Base-by-base conservation (phyloP, 2,113 vertebrate genomes). In the Zosterops hypoxanthus region DNA sequence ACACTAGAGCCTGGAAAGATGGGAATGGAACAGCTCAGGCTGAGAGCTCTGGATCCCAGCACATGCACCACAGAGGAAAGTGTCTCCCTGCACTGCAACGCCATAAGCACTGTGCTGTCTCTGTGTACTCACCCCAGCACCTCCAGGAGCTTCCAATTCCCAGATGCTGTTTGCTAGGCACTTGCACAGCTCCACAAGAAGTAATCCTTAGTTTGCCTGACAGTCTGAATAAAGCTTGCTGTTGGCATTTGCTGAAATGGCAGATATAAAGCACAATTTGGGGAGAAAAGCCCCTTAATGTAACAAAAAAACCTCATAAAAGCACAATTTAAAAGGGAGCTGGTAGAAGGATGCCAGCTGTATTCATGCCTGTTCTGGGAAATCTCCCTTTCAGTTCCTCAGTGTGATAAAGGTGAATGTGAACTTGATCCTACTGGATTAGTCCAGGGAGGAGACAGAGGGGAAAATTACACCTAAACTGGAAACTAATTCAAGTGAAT, bases 51-150 rank as follows among this genome's bases (percentile, higher is more conserved):
- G 61, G 9, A 6, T n/a, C 33, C 18, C 47, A 41, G 56, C 9
- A 49, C 0, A 0, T 5, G 16, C 33, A 25, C 4, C 12, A 4
- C 2, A 15, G 53, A 26, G 63, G 26, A 39, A 36, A 10, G 10
- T 10, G 12, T 20, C 7, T 21, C 21, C 49, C 34, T 8, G 24
- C 68, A 5, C 46, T 49, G 26, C 70, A 53, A 3, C 29, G 7
- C 24, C n/a, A 5, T 2, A 4, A 13, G 36, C 1, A 2, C 33
- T 49, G 22, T 29, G 14, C 29, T 47, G n/a, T 42, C 57, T 31
- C 14, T 52, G 52, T 4, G 5, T 42, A 42, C 87, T 88, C 73
- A 39, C 18, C 3, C 1, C 66, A 70, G 34, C 71, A 55, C 55
- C 55, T 41, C 55, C 15, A 22, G 60, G 60, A 53, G 66, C 31